Evolutionary conservation across 2,113 vertebrate genomes (phyloP).

Genomic region (Hylia prasina): DNA sequence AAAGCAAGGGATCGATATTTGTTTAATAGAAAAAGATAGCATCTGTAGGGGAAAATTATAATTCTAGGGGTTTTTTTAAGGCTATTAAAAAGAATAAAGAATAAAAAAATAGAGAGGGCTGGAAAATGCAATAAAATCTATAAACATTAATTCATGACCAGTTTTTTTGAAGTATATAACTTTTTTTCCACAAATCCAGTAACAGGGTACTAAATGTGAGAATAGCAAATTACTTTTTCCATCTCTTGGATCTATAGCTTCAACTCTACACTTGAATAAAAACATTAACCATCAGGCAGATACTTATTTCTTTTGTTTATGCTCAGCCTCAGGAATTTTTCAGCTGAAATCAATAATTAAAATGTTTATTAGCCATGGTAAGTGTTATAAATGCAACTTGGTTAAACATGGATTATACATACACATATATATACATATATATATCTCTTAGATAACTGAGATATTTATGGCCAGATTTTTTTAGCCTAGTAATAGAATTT

Average conservation of each 20-base stretch:
- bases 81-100: constrained; percentile 6
- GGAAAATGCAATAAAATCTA: constrained; percentile 57
- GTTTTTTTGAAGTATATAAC: constrained; percentile 52
- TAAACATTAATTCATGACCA: constrained; percentile 67
- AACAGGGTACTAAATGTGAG: constrained; percentile 63
- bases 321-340: constrained; percentile 20
- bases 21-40: constrained; percentile 56
- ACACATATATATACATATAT: neutral
- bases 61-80: constrained; percentile 34
- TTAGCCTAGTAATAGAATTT: neutral
- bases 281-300: constrained; percentile 47
- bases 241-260: constrained; percentile 21
- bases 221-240: constrained; percentile 45
- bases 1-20: constrained; percentile 20
- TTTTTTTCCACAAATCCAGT: constrained; percentile 56
- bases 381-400: neutral
- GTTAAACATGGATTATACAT: neutral
- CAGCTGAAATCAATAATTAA: constrained; percentile 64
- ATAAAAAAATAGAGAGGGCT: constrained; percentile 14
- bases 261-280: constrained; percentile 46
- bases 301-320: constrained; percentile 32
- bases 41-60: constrained; percentile 54
- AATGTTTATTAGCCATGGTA: constrained; percentile 29
- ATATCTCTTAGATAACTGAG: neutral
- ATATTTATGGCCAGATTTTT: neutral